Evolutionary conservation across 2,797 vertebrate species (phyloP).

Genomic region (Esox masquinongy): DNA sequence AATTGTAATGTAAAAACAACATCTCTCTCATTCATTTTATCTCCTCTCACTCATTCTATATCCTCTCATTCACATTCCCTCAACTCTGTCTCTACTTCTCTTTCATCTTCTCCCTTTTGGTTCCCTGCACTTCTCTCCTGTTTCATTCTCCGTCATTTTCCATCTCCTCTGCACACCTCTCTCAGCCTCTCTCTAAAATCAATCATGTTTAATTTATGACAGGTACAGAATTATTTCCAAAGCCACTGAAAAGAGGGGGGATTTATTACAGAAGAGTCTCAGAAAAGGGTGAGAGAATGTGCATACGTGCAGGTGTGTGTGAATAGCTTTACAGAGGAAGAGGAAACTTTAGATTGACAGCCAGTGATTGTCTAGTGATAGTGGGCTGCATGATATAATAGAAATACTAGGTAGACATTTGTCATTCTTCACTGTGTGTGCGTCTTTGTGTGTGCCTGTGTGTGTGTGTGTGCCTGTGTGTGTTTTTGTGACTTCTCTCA

Average conservation of each 20-base stretch:
- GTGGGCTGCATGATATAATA: conserved; percentile 43
- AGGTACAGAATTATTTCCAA: not conserved
- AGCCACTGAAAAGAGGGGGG: not conserved
- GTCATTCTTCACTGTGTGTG: conserved; percentile 18
- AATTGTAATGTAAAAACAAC: too few relatives aligned
- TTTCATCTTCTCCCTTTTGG: conserved; percentile 19
- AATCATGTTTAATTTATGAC: not conserved
- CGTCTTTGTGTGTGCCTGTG: conserved; percentile 32
- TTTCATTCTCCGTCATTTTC: conserved; percentile 9
- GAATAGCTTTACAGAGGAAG: not conserved
- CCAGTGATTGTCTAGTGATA: conserved; percentile 55
- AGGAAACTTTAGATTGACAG: conserved; percentile 10
- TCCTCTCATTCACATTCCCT: not conserved
- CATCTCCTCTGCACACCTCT: conserved; percentile 49
- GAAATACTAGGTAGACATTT: conserved; percentile 36
- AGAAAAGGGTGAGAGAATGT: conserved; percentile 24
- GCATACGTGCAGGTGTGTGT: not conserved
- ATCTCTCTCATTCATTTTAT: too few relatives aligned
- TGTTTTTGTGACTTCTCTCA: conserved; percentile 15
- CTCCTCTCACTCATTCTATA: too few relatives aligned
- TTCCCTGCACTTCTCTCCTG: not conserved
- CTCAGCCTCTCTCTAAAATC: not conserved
- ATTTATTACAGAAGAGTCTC: conserved; percentile 13
- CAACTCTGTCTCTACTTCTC: not conserved
- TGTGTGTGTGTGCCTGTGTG: conserved; percentile 18